Percentiles rank a stretch among this genome's conserved stretches.
Conservation (phyloP, 2,888 invertebrate genomes). For the Dasysyrphus albostriatus region DNA sequence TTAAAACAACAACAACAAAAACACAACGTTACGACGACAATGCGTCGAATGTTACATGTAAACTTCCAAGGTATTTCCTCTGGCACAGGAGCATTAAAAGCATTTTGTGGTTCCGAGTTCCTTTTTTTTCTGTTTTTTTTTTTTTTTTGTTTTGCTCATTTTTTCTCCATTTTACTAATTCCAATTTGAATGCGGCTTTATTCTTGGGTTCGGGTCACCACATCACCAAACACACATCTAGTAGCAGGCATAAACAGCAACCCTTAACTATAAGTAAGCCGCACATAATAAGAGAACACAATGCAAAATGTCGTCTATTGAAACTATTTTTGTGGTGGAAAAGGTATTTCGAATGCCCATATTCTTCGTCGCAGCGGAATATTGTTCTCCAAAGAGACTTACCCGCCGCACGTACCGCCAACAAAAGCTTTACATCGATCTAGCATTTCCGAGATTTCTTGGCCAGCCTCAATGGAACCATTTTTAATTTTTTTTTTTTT, state of each 20-base stretch:
- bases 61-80: constrained; percentile 66
- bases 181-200: constrained; percentile 71
- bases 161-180: constrained; percentile 47
- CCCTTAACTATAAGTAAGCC: constrained; percentile 70
- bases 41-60: constrained; percentile 71
- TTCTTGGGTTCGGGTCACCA: constrained; percentile 54
- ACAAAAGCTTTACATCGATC: constrained; percentile 74
- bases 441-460: constrained; percentile 77
- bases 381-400: constrained; percentile 65
- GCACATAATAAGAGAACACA: constrained; percentile 57
- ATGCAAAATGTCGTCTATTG: constrained; percentile 65
- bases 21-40: constrained; percentile 50
- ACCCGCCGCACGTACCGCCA: constrained; percentile 63
- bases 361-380: constrained; percentile 62
- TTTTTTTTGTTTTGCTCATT: background rate
- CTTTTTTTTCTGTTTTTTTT: constrained; percentile 3
- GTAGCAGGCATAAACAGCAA: constrained; percentile 54
- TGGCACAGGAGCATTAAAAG: constrained; percentile 71
- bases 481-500: constrained; percentile 10
- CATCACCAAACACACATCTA: constrained; percentile 49
- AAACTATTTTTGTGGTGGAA: constrained; percentile 68
- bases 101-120: constrained; percentile 72
- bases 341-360: constrained; percentile 72
- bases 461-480: constrained; percentile 34
- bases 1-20: background rate